Evolutionary conservation across 2,113 vertebrate species (phyloP).

Genomic region (Halichoerus grypus): DNA sequence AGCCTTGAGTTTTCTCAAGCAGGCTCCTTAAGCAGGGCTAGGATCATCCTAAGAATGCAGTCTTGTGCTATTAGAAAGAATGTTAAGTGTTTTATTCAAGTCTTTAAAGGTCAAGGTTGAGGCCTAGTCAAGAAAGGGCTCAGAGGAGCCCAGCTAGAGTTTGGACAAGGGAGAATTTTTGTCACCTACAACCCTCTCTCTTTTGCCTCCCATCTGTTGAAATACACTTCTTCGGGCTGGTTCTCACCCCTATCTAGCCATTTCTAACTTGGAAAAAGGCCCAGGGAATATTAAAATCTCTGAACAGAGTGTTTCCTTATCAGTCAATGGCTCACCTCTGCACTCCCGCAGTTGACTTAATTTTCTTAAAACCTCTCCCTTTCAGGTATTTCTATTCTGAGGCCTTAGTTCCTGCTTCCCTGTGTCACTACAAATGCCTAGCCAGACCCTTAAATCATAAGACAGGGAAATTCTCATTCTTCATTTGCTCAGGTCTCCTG

Average conservation of each 20-base stretch:
- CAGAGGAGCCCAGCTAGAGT: not conserved
- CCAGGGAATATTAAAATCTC: not conserved
- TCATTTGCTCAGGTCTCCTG: not conserved
- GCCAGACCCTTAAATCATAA: not conserved
- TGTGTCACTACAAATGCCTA: not conserved
- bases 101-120: not conserved
- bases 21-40: not conserved
- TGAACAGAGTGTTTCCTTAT: not conserved
- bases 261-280: not conserved
- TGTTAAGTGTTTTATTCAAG: not conserved
- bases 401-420: not conserved
- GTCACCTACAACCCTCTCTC: rapidly evolving
- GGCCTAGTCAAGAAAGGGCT: not conserved
- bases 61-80: not conserved
- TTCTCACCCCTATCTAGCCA: not conserved
- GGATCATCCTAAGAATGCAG: not conserved
- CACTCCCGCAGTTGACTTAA: not conserved
- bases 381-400: not conserved
- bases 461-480: not conserved
- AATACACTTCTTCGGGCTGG: not conserved
- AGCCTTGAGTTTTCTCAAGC: not conserved
- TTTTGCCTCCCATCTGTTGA: not conserved
- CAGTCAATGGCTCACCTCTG: not conserved
- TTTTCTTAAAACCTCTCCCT: not conserved
- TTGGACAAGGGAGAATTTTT: not conserved